A percentile compares a stretch with the other conserved stretches of the same genome.
Conservation (phyloP, 2,888 invertebrate species). For the Conchocele bisecta region DNA sequence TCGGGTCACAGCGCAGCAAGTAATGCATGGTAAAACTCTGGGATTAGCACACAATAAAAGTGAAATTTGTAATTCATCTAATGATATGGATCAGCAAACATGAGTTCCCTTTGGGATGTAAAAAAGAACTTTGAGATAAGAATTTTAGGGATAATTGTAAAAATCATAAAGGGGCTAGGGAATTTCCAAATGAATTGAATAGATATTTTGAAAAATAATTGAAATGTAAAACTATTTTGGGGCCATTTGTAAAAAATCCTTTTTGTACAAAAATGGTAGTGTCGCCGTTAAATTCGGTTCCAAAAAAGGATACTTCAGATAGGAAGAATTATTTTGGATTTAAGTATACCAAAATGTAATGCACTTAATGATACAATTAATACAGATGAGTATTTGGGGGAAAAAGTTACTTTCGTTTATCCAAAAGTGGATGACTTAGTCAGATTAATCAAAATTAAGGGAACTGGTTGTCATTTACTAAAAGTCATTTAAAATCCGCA, state of each 20-base stretch:
- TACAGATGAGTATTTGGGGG: background rate
- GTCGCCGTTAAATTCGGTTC: background rate
- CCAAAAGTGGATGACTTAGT: slow-evolving; percentile 6
- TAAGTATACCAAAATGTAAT: background rate
- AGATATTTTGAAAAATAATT: slow-evolving; percentile 4
- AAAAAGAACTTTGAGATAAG: background rate
- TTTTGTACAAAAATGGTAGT: background rate
- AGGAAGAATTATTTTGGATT: background rate
- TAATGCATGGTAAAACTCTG: background rate
- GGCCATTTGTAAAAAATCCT: background rate
- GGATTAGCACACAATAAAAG: background rate
- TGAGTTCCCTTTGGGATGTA: slow-evolving; percentile 1
- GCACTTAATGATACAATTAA: background rate
- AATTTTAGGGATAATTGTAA: background rate
- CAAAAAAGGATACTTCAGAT: background rate
- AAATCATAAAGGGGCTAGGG: background rate
- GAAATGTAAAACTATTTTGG: background rate
- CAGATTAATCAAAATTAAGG: background rate
- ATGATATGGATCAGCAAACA: background rate
- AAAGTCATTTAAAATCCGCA: background rate
- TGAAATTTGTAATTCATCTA: background rate
- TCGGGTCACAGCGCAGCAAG: background rate
- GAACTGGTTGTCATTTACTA: background rate
- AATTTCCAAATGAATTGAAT: background rate
- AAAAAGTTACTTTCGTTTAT: background rate